Percentiles rank a stretch among this genome's conserved stretches.
Conservation (phyloP, 2,797 vertebrate genomes). For the Neosilurus hyrtlii region DNA sequence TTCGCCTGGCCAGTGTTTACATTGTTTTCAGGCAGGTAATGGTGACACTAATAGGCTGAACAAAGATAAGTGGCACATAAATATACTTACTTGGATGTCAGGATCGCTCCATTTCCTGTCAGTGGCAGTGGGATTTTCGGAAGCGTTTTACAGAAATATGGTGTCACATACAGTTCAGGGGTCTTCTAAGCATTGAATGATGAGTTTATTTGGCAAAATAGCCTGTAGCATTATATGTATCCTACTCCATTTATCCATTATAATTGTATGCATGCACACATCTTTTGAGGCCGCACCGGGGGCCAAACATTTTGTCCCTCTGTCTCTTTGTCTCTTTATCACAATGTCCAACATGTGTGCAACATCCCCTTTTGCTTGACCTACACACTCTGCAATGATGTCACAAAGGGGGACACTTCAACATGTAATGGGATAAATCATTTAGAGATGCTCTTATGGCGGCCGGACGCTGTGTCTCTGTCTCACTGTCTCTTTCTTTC, state of each 20-base stretch:
- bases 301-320: too few species aligned
- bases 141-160: constrained; percentile 57
- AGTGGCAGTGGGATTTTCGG: constrained; percentile 64
- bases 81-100: constrained; percentile 71
- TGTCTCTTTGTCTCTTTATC: too few species aligned
- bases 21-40: constrained; percentile 66
- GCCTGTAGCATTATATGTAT: not conserved
- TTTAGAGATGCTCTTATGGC: too few species aligned
- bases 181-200: constrained; percentile 15
- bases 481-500: too few species aligned
- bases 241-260: constrained; percentile 4
- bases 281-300: not conserved
- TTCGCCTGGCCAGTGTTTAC: constrained; percentile 76
- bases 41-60: constrained; percentile 73
- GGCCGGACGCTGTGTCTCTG: too few species aligned
- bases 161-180: constrained; percentile 20
- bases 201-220: not conserved
- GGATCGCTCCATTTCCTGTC: constrained; percentile 65
- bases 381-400: too few species aligned
- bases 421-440: too few species aligned
- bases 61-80: constrained; percentile 71
- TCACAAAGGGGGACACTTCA: too few species aligned
- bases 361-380: too few species aligned
- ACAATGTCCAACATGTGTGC: too few species aligned
- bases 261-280: not conserved